These are phyloP conservation scores for Teleopsis dalmanni DNA, from an alignment of 1,140 invertebrate genomes.

Conservation along the genomic window DNA sequence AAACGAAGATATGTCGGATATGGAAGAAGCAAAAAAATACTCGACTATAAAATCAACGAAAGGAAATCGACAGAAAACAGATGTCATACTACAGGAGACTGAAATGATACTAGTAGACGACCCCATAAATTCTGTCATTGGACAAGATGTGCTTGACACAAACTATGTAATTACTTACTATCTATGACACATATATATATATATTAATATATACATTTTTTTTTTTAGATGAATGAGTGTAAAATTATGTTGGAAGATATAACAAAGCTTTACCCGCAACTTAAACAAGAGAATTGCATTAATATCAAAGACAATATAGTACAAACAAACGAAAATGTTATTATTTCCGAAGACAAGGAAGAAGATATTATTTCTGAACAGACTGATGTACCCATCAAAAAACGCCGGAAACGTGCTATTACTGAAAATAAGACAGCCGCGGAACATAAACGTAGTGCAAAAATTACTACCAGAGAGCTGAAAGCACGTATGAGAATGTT, in stretches of 20 bases:
- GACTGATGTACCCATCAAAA: no score
- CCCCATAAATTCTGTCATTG: no score
- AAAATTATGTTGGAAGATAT: slow-evolving; percentile 9
- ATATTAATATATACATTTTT: no score
- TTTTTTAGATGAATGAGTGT: background rate
- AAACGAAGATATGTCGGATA: slow-evolving; percentile 8
- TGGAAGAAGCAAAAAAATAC: background rate
- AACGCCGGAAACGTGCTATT: slow-evolving; percentile 26
- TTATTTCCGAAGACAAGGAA: no score
- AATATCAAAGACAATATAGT: slow-evolving; percentile 7
- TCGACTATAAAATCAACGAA: background rate
- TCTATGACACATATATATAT: no score
- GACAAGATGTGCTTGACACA: no score
- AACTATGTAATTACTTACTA: no score
- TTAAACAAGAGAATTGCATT: slow-evolving; percentile 5
- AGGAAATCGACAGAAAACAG: no score
- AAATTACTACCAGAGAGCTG: slow-evolving; percentile 30
- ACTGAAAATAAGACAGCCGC: slow-evolving; percentile 12
- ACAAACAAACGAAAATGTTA: no score
- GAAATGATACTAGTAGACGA: no score
- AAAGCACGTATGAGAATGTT: slow-evolving; percentile 35
- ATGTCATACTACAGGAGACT: slow-evolving; percentile 24
- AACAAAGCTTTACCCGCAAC: slow-evolving; percentile 4
- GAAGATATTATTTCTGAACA: no score
- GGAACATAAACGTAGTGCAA: slow-evolving; percentile 27